These are phyloP conservation scores for Acipenser oxyrinchus DNA, from an alignment of 2,797 vertebrate species.

Conservation along the genomic window DNA sequence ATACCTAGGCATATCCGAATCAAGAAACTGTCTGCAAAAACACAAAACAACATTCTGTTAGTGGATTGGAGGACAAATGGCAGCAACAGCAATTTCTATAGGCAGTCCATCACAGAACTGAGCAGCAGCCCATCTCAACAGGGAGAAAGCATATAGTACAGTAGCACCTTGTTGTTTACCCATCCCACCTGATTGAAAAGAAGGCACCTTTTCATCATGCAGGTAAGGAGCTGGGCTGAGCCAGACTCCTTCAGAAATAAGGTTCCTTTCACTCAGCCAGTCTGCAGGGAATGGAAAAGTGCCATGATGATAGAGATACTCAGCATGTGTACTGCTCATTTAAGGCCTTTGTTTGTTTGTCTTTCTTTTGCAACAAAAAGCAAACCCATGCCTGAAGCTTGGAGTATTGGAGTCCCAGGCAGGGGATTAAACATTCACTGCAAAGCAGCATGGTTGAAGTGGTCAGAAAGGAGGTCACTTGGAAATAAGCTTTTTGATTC, in stretches of 20 bases:
- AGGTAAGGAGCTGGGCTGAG: no score
- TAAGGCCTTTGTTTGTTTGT: constrained; percentile 1
- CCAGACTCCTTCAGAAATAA: no score
- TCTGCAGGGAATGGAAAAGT: no score
- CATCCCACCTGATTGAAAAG: no score
- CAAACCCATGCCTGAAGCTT: constrained; percentile 18
- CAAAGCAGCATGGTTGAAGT: constrained; percentile 36
- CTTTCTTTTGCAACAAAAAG: constrained; percentile 19
- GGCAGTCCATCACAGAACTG: constrained; percentile 26
- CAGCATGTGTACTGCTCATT: background rate
- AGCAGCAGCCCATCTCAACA: constrained; percentile 29
- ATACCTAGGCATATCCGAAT: constrained; percentile 99
- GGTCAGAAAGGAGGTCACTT: constrained; percentile 25
- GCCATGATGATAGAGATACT: no score
- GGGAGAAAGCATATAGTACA: no score
- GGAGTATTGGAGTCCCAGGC: constrained; percentile 21
- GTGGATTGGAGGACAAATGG: constrained; percentile 56
- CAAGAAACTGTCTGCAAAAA: constrained; percentile 99
- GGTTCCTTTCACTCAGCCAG: no score
- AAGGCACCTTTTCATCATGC: no score
- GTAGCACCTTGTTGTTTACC: no score
- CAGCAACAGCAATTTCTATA: constrained; percentile 40
- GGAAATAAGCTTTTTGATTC: no score
- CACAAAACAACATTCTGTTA: constrained; percentile 92
- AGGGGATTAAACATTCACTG: constrained; percentile 1